Evolutionary conservation across 2,797 vertebrate genomes (phyloP), one percentile per base, ranked within the genome.

Genomic region (Anguilla obscura): DNA sequence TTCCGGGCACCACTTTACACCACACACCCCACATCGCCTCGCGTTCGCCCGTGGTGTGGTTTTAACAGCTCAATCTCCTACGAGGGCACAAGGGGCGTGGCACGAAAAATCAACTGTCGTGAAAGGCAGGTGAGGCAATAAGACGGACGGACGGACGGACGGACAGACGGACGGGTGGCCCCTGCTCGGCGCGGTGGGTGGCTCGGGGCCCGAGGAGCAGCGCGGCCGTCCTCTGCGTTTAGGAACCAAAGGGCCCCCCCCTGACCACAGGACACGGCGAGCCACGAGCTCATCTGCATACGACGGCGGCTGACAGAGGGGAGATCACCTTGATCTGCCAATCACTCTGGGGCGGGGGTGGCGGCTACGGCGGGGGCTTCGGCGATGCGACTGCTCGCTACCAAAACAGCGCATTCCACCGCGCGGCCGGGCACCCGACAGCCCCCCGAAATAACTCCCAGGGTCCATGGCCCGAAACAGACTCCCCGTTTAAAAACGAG

Each of bases 301-400:
- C 52, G 27, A 84, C 52, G 80, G 40, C 79, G 50, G 30, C 85
- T 50, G 71, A 58, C 66, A 58, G 40, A 48, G 71, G 40, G 56
- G 74, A 87, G 69, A 76, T 90, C 88, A 90, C 79, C 63, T 88
- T 88, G 71, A 76, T 40, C 60, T 88, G 89, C 52, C 89, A 89
- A 85, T 90, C 88, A 89, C 66, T 0, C 74, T 1, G 33, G 10
- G 33, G 33, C 74, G 14, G 74, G 74, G 74, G 14, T 33, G 30
- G 69, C 69, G 24, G 27, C 69, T 4, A 33, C 8, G n/a, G n/a
- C n/a, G 24, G n/a, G 5, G 66, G 1, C 24, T 30, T 10, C 9
- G 33, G 8, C 10, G 16, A 5, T 5, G 27, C 74, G 1, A 33
- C 74, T 33, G 69, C 2, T 36, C 74, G 8, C 74, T 40, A 16